phyloP scores from a whole-genome alignment of 2,888 invertebrate species.

The Scelioninae gen. 2 region DNA sequence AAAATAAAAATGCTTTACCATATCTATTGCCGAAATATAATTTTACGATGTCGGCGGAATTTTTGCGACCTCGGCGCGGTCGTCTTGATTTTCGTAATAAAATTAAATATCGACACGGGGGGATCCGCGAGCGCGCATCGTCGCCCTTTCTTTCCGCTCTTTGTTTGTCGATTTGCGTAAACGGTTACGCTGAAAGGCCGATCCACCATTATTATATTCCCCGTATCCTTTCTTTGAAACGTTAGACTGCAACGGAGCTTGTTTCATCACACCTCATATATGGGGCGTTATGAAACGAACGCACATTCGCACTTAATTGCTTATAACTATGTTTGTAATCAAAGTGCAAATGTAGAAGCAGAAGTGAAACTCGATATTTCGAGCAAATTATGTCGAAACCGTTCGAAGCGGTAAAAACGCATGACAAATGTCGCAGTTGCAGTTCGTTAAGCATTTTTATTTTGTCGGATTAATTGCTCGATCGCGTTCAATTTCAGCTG shows the following conservation, averaged over 20 bases:
- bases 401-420: constrained; percentile 25
- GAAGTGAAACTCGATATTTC: constrained; percentile 50
- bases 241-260: constrained; percentile 17
- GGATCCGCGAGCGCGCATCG: neutral
- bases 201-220: constrained; percentile 39
- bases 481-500: no score
- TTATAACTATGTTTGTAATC: constrained; percentile 56
- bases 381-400: constrained; percentile 41
- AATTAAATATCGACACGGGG: neutral
- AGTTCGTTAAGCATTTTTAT: constrained; percentile 24
- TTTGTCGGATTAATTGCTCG: neutral
- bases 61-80: constrained; percentile 15
- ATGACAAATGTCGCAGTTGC: constrained; percentile 41
- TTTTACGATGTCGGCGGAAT: constrained; percentile 12
- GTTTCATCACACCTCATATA: constrained; percentile 44
- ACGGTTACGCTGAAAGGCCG: constrained; percentile 28
- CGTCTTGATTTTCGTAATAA: constrained; percentile 1
- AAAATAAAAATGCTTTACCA: constrained; percentile 30
- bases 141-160: neutral
- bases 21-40: constrained; percentile 33
- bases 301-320: constrained; percentile 50
- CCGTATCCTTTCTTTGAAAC: constrained; percentile 42
- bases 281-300: constrained; percentile 52
- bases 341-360: constrained; percentile 49
- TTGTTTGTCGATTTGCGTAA: constrained; percentile 14